Evolutionary conservation across 2,797 vertebrate species (phyloP), one percentile per base, ranked within the genome.

Genomic region (Sebastes reedi): DNA sequence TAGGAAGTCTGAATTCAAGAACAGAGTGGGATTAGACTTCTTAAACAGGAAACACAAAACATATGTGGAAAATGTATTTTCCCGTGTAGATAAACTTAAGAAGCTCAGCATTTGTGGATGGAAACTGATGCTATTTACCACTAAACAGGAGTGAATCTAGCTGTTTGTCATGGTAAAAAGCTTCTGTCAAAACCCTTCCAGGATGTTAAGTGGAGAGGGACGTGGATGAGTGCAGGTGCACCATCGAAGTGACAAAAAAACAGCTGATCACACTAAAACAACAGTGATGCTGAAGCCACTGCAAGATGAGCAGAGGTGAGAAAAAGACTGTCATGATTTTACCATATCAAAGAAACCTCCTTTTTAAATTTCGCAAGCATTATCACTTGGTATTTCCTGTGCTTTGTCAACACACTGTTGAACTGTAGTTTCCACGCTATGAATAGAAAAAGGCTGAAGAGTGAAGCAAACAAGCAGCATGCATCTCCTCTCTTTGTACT

Each of bases 1-100:
- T 58, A 32, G 20, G 27, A 13, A 58, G 27, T 54, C 34, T 59
- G 25, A 62, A 65, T 71, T 67, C 30, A 58, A 73, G 67, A 73
- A 77, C n/a, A 70, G 58, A 62, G 25, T 16, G 25, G 77, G 85
- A 88, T 91, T 84, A 88, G 32, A 78, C 54, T 36, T 71, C 67
- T 76, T 76, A 75, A 81, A 70, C 27, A 68, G 75, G 46, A 46
- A 75, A 87, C 55, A 86, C 55, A 79, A 84, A 85, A 67, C 56
- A 50, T 50, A 29, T 60, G 54, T 46, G 20, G 34, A 32, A 59
- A 66, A 70, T 34, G 24, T 65, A 64, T 84, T 86, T 78, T 74
- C 50, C 62, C 8, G 34, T 55, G 52, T 66, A 64, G 81, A 86
- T 85, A 80, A 87, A 86, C 10, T 8, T 80, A 75, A 83, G 81